phyloP scores from a whole-genome alignment of 2,113 vertebrate genomes.

The Chaetodon auriga region DNA sequence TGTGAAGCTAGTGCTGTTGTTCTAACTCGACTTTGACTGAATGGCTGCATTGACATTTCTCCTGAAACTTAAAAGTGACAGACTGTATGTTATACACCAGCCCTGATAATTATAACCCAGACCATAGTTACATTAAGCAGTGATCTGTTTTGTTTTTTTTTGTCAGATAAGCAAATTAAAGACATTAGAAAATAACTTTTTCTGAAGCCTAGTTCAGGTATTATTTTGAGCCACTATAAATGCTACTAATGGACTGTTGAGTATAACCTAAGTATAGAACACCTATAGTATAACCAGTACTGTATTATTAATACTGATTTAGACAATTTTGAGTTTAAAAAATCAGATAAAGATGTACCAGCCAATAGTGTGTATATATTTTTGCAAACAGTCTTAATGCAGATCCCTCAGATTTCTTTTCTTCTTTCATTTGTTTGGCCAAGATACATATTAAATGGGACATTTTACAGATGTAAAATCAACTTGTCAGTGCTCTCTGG shows the following conservation, averaged over 20 bases:
- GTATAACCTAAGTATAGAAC: no score
- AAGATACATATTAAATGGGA: no score
- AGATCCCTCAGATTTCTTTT: no score
- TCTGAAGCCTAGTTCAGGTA: background rate
- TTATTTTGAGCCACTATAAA: background rate
- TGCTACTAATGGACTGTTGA: background rate
- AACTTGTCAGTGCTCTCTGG: no score
- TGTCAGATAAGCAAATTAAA: slow-evolving; percentile 26
- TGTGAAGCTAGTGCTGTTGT: background rate
- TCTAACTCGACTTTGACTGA: no score
- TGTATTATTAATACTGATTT: background rate
- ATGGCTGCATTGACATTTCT: background rate
- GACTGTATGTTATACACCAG: background rate
- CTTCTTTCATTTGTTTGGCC: no score
- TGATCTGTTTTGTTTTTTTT: background rate
- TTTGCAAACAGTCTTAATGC: no score
- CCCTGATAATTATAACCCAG: background rate
- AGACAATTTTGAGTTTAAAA: background rate
- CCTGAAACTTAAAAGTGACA: background rate
- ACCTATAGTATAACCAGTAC: no score
- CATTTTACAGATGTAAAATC: no score
- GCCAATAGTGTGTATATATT: no score
- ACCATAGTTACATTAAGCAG: background rate
- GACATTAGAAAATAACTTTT: slow-evolving; percentile 16
- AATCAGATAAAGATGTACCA: background rate